Evolutionary conservation across 2,888 invertebrate species (phyloP), one percentile per base, ranked within the genome.

Genomic region (Heteromurus nitidus): DNA sequence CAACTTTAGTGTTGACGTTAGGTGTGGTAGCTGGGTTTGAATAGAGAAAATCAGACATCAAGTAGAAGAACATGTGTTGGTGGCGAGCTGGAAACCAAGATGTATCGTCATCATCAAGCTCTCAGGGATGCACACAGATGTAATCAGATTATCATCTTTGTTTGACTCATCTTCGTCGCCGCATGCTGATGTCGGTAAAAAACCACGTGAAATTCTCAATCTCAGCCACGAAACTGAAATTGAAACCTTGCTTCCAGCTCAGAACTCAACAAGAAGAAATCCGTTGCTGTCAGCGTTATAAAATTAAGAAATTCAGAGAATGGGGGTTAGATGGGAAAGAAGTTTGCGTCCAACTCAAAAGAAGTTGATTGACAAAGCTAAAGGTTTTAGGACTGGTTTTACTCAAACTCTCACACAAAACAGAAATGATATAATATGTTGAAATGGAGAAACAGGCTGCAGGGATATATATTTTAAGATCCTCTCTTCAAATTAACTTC

Each of bases 131-230:
- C 65, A 30, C 69, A n/a, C 47, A 47, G n/a, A 11, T 47, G 47
- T 47, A 60, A 76, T 76, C 76, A 69, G 62, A 69, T 76, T 68
- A 76, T 68, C 24, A 47, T 62, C 62, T 26, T 26, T 47, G 5
- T 30, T 73, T 26, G 18, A 42, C 30, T 55, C 58, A 20, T 36
- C 28, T 55, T 18, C 55, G 60, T 76, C 68, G 28, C 75, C 26
- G 58, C 58, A 67, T 28, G 67, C 28, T 58, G n/a, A 16, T 47
- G 47, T 47, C 47, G 47, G 47, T n/a, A 3, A 47, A 30, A 26
- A 55, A 58, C 36, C 58, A 47, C 30, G n/a, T 36, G 42, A 44
- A 20, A 42, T 75, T 31, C 24, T 36, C 31, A 74, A 65, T 53
- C 50, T 65, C 53, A 42, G 26, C n/a, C 55, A 55, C n/a, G n/a